These are phyloP conservation scores for Drosophila aff. DNA, from an alignment of 1,140 invertebrate genomes.

Conservation along the genomic window DNA sequence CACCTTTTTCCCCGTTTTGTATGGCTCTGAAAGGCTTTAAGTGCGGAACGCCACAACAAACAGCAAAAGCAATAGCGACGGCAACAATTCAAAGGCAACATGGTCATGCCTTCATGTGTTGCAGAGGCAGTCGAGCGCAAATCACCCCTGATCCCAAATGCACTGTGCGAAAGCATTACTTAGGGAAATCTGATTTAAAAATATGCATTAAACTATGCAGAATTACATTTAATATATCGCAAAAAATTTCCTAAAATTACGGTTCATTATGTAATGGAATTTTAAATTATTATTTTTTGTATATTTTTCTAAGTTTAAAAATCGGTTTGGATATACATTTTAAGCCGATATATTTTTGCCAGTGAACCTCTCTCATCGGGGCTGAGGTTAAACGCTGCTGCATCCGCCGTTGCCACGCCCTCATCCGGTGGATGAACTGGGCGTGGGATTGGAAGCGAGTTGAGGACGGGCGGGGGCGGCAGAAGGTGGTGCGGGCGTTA, in stretches of 20 bases:
- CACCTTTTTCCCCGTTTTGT: constrained; percentile 40
- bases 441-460: constrained; percentile 15
- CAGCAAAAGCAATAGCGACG: constrained; percentile 53
- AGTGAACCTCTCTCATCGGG: constrained; percentile 14
- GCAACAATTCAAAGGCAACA: constrained; percentile 51
- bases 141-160: constrained; percentile 41
- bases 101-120: constrained; percentile 59
- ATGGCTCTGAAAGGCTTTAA: constrained; percentile 71
- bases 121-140: constrained; percentile 60
- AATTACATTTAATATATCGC: too few species aligned
- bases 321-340: not conserved
- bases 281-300: too few species aligned
- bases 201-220: too few species aligned
- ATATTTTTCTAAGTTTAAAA: not conserved
- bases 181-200: not conserved
- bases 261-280: too few species aligned
- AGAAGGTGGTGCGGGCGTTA: constrained; percentile 48
- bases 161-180: not conserved
- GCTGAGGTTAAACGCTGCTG: constrained; percentile 64
- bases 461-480: not conserved
- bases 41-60: constrained; percentile 68
- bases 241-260: too few species aligned
- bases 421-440: constrained; percentile 36
- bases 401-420: constrained; percentile 59
- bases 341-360: not conserved